Conservation (phyloP, 2,888 invertebrate genomes). For the Caenorhabditis angaria region DNA sequence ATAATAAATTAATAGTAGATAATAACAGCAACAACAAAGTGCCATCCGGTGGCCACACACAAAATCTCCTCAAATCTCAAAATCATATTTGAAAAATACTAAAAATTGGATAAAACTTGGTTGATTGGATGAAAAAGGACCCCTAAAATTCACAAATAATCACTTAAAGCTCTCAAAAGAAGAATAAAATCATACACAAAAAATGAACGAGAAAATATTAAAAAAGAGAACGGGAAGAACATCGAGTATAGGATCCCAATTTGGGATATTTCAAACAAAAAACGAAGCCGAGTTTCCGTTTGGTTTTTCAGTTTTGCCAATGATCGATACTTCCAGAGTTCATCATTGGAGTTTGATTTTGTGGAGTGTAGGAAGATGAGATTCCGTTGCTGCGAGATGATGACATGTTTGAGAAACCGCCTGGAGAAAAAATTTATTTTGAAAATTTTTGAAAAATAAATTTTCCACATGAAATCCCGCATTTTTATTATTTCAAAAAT, state of each 20-base stretch:
- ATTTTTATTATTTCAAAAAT: too few species aligned
- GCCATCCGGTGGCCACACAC: constrained; percentile 14
- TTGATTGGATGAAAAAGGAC: background rate
- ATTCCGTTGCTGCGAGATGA: background rate
- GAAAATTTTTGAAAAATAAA: too few species aligned
- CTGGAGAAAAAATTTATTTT: background rate
- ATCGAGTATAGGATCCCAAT: constrained; percentile 11
- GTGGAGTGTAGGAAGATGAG: background rate
- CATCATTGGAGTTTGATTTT: background rate
- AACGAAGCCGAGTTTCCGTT: constrained; percentile 37
- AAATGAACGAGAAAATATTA: constrained; percentile 5
- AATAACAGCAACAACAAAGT: constrained; percentile 18
- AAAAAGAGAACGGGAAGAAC: constrained; percentile 11
- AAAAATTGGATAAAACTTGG: background rate
- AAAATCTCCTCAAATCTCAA: constrained; percentile 17
- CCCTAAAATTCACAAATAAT: constrained; percentile 31
- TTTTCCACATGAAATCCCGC: too few species aligned
- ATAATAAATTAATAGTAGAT: constrained; percentile 14
- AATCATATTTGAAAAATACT: constrained; percentile 9
- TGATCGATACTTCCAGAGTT: constrained; percentile 28
- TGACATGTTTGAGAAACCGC: constrained; percentile 8
- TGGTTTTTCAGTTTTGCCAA: constrained; percentile 25
- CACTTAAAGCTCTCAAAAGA: constrained; percentile 52
- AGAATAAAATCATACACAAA: constrained; percentile 21
- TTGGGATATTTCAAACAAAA: constrained; percentile 10